These are phyloP conservation scores for Hydrocynus forskahlii DNA, from an alignment of 2,797 vertebrate genomes.

Conservation along the genomic window DNA sequence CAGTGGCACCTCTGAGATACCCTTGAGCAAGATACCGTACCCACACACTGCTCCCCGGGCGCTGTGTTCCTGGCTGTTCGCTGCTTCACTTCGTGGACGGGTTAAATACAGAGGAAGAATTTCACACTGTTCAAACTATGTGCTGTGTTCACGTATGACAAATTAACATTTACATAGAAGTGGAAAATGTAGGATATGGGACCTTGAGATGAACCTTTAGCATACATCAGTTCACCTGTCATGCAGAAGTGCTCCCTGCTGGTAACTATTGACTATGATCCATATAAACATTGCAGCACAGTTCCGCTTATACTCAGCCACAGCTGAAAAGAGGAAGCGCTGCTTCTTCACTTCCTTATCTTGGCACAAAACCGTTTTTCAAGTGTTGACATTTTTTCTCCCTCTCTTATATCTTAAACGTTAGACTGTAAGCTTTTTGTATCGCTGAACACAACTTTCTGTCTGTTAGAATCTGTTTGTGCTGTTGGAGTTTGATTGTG, in stretches of 20 bases:
- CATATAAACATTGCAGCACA: slow-evolving; percentile 39
- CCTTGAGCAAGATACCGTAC: too few relatives aligned
- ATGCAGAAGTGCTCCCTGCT: too few relatives aligned
- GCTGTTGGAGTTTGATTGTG: background rate
- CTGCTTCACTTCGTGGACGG: too few relatives aligned
- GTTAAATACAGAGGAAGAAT: too few relatives aligned
- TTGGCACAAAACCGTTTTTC: background rate
- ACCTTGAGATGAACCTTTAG: too few relatives aligned
- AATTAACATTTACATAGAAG: too few relatives aligned
- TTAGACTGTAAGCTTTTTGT: background rate
- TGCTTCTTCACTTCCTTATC: slow-evolving; percentile 68
- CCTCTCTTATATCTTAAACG: slow-evolving; percentile 45
- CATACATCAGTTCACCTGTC: background rate
- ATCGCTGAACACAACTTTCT: background rate
- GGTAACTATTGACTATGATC: background rate
- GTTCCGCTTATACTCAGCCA: slow-evolving; percentile 30
- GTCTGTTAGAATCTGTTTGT: background rate
- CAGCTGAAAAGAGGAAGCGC: slow-evolving; percentile 71
- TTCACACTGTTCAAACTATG: too few relatives aligned
- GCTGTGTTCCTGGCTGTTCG: too few relatives aligned
- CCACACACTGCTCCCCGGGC: too few relatives aligned
- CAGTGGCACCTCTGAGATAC: too few relatives aligned
- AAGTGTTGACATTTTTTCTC: background rate
- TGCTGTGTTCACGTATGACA: too few relatives aligned
- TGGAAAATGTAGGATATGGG: background rate